A percentile compares a stretch with the other conserved stretches of the same genome.
These are phyloP conservation scores for Rhinoraja longicauda DNA, from an alignment of 2,797 vertebrate species.

Conservation along the genomic window DNA sequence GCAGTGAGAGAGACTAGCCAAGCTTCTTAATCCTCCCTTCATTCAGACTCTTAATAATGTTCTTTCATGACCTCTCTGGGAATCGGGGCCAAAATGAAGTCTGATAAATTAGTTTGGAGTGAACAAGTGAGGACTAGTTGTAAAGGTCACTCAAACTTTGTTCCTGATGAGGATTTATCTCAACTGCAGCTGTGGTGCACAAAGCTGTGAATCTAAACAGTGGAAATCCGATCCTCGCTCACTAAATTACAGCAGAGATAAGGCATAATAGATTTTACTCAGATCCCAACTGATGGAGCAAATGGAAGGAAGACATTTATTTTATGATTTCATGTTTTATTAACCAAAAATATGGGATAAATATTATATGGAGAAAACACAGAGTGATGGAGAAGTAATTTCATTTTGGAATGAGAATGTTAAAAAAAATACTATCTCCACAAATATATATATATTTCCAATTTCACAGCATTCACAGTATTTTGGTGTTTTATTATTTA, in stretches of 20 bases:
- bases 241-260: conserved; percentile 88
- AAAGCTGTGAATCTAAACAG: conserved; percentile 83
- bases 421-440: not conserved
- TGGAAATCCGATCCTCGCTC: conserved; percentile 90
- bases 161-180: conserved; percentile 98
- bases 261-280: conserved; percentile 58
- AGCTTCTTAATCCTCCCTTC: conserved; percentile 75
- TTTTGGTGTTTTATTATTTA: not conserved
- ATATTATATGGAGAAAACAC: not conserved
- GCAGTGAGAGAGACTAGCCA: conserved; percentile 63
- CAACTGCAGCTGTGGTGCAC: conserved; percentile 81
- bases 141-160: conserved; percentile 94
- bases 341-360: not conserved
- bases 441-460: not conserved
- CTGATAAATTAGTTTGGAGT: conserved; percentile 76
- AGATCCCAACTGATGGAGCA: conserved; percentile 66
- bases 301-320: conserved; percentile 56
- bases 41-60: conserved; percentile 64
- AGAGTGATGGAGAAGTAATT: not conserved
- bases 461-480: too few relatives aligned
- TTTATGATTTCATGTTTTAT: conserved; percentile 21
- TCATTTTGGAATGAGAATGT: not conserved
- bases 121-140: conserved; percentile 77
- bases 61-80: conserved; percentile 64
- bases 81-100: conserved; percentile 58